These are phyloP conservation scores for Pimephales promelas DNA, from an alignment of 2,113 vertebrate species.

Conservation along the genomic window DNA sequence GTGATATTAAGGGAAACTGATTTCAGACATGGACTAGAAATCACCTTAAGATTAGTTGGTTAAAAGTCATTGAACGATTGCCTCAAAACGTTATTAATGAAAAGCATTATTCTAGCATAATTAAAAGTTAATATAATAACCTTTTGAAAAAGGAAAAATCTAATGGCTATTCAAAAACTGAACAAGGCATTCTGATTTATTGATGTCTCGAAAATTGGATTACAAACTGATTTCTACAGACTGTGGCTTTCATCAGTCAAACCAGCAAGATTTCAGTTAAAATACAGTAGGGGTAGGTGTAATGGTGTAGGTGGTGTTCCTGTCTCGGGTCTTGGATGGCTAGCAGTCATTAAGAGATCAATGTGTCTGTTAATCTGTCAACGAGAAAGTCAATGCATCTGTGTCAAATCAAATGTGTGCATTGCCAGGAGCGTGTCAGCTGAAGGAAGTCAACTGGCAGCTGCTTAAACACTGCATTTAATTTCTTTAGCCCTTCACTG, in stretches of 20 bases:
- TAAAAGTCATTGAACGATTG: too few species aligned
- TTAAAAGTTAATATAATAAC: background rate
- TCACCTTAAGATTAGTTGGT: too few species aligned
- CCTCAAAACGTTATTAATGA: too few species aligned
- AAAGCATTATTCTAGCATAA: too few species aligned
- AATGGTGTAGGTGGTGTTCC: background rate
- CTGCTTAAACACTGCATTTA: background rate
- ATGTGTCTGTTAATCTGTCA: constrained; percentile 20
- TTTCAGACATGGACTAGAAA: too few species aligned
- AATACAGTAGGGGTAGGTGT: background rate
- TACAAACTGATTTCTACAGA: background rate
- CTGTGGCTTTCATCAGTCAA: background rate
- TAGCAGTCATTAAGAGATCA: background rate
- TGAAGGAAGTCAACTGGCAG: background rate
- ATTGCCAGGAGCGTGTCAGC: background rate
- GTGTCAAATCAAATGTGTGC: background rate
- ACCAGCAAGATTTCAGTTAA: background rate
- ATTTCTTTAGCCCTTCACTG: background rate
- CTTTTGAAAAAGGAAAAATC: background rate
- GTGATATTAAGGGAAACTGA: too few species aligned
- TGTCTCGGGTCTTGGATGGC: background rate
- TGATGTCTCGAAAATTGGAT: background rate
- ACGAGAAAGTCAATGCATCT: background rate
- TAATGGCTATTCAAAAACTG: background rate
- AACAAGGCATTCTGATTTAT: background rate